Evolutionary conservation across 2,888 invertebrate genomes (phyloP), one percentile per base, ranked within the genome.

Genomic region (Cataglyphis cursor): DNA sequence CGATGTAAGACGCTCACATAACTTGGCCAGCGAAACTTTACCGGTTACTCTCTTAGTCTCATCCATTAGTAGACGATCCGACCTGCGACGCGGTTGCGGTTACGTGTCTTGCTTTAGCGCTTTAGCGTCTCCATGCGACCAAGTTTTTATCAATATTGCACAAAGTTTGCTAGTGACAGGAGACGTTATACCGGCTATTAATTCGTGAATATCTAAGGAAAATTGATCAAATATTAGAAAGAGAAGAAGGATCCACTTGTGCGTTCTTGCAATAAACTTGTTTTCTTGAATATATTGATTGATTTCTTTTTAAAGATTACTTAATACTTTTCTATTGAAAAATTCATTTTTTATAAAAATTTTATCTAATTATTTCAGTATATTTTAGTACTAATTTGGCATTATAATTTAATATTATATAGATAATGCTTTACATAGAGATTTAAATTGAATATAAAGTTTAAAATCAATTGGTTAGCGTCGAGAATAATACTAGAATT

Each of bases 1-100:
- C 84, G 38, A 66, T 83, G 76, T 85, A 86, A 89, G 84, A 35
- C 66, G 87, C 12, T 81, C 84, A 78, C 74, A 81, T 78, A 81
- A 87, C 83, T 86, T 72, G 66, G 57, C 44, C 59, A 65, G 41
- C 66, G 65, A 81, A 86, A 78, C 82, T 86, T 84, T 74, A 74
- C 62, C 54, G 65, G 82, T 78, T 86, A 78, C 70, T 68, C 41
- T 68, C 57, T 81, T 44, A 51, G 64, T 82, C 59, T 66, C 62
- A 59, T 68, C 82, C 82, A 74, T 85, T 83, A 84, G 68, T 65
- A 81, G 83, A 48, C 73, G 66, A 51, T 44, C 68, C 18, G 68
- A 44, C 35, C 48, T 62, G 38, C 35, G 51, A 73, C 83, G 51
- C 10, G 59, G 74, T 48, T 74, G 51, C 65, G 66, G 62, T 59